Evolutionary conservation across 2,797 vertebrate genomes (phyloP).

Genomic region (Falco rusticolus): DNA sequence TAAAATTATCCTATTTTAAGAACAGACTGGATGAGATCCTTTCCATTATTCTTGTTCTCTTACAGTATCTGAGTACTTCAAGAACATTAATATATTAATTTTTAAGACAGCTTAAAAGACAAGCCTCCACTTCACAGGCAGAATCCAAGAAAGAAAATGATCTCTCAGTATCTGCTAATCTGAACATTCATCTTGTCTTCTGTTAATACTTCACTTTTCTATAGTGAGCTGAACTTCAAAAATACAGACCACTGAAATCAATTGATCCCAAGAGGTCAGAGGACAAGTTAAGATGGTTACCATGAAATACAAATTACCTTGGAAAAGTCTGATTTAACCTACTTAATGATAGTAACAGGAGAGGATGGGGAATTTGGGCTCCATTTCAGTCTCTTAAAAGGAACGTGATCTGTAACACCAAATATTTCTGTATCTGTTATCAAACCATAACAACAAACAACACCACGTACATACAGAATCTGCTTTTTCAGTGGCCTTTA

Average conservation of each 20-base stretch:
- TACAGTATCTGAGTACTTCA: neutral
- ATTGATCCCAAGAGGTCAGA: neutral
- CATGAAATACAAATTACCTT: neutral
- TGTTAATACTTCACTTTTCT: neutral
- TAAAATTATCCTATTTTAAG: neutral
- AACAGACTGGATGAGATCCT: neutral
- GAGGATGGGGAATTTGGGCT: neutral
- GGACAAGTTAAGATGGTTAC: neutral
- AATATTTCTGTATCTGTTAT: neutral
- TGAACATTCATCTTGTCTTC: neutral
- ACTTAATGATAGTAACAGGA: neutral
- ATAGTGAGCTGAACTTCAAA: neutral
- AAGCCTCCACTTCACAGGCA: neutral
- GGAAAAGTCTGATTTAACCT: neutral
- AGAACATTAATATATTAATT: conserved; percentile 17
- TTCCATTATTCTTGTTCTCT: neutral
- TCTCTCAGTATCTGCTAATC: neutral
- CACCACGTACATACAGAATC: neutral
- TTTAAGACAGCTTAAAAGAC: neutral
- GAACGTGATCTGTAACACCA: rapidly evolving
- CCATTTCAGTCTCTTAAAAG: neutral
- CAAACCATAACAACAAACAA: neutral
- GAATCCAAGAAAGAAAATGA: neutral
- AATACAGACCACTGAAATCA: neutral
- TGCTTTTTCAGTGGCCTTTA: neutral